A percentile compares a stretch with the other conserved stretches of the same genome.
These are phyloP conservation scores for Darevskia mixta DNA, from an alignment of 2,797 vertebrate genomes.

Conservation along the genomic window DNA sequence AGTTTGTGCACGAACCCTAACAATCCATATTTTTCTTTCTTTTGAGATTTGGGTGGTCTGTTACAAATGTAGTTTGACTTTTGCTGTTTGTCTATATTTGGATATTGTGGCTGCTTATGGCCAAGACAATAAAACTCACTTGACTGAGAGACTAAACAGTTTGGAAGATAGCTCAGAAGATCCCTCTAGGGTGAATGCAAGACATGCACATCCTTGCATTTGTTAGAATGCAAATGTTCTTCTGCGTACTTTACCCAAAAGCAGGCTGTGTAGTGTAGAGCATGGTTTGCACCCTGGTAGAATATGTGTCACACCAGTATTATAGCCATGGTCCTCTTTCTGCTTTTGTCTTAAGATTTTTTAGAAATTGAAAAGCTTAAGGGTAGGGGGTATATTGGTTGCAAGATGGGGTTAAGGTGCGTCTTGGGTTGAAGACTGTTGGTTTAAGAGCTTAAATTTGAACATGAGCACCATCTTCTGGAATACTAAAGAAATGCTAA, in stretches of 20 bases:
- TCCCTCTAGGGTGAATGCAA: not conserved
- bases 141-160: not conserved
- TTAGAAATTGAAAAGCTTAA: not conserved
- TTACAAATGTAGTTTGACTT: not conserved
- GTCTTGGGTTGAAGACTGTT: not conserved
- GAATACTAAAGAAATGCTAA: rapidly evolving
- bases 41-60: not conserved
- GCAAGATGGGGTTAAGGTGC: not conserved
- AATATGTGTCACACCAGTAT: not conserved
- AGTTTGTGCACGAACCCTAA: not conserved
- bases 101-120: not conserved
- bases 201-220: not conserved
- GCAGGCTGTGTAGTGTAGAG: not conserved
- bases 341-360: not conserved
- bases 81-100: not conserved
- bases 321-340: not conserved
- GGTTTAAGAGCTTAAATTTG: not conserved
- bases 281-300: not conserved
- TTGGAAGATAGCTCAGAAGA: not conserved
- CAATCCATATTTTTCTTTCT: not conserved
- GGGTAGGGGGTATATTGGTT: not conserved
- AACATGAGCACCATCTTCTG: slow-evolving; percentile 63
- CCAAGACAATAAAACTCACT: not conserved
- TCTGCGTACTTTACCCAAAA: not conserved
- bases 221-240: not conserved